Evolutionary conservation across 30 jellyfish, hydroid and myxozoan genomes (phyloP).

Genomic region (Catostylus mosaicus): DNA sequence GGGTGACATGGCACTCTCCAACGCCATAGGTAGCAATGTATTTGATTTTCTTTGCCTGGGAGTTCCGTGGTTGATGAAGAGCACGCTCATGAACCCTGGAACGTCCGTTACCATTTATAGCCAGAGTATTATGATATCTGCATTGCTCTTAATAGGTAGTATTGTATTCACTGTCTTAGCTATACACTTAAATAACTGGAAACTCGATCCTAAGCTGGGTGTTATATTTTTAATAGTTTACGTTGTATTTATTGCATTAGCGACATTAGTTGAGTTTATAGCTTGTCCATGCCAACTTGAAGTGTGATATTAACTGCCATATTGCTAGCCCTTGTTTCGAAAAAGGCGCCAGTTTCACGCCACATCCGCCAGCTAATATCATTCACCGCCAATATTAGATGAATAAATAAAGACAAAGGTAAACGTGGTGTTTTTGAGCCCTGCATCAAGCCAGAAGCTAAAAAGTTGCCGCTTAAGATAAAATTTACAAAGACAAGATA

Average conservation of each 20-base stretch:
- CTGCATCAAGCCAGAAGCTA: no score
- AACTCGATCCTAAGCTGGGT: constrained; percentile 86
- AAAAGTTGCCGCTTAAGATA: no score
- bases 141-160: constrained; percentile 90
- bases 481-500: no score
- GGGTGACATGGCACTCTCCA: constrained; percentile 99
- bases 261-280: constrained; percentile 91
- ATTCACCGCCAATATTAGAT: no score
- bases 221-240: constrained; percentile 83
- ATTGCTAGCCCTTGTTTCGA: background rate
- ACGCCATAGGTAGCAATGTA: constrained; percentile 99
- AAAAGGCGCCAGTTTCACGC: background rate
- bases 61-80: constrained; percentile 96
- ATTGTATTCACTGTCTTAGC: constrained; percentile 88
- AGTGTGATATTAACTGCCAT: constrained; percentile 11
- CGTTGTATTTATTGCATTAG: constrained; percentile 88
- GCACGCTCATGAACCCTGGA: constrained; percentile 89
- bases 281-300: constrained; percentile 99
- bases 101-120: constrained; percentile 82
- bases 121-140: constrained; percentile 91
- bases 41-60: constrained; percentile 99
- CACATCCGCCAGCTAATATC: background rate
- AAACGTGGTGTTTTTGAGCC: no score
- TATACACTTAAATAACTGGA: constrained; percentile 95
- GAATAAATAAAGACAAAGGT: no score